These are phyloP conservation scores for Oedothorax gibbosus DNA, from an alignment of 1,140 invertebrate genomes.

Conservation along the genomic window DNA sequence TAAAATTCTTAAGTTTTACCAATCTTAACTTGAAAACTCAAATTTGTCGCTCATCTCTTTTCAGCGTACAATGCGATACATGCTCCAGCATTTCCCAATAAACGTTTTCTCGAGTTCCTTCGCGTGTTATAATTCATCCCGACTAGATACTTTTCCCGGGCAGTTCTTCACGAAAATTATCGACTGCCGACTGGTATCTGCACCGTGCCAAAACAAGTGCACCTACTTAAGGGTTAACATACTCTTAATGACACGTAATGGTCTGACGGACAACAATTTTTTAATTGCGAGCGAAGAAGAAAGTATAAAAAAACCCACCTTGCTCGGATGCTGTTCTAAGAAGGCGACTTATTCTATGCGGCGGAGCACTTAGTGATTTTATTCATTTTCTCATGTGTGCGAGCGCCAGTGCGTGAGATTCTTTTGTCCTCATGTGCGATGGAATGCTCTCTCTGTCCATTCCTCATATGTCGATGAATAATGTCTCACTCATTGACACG, in stretches of 20 bases:
- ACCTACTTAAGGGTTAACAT: conserved; percentile 47
- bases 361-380: conserved; percentile 27
- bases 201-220: conserved; percentile 17
- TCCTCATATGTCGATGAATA: too few relatives aligned
- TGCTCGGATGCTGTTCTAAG: neutral
- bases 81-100: too few relatives aligned
- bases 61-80: too few relatives aligned
- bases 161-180: neutral
- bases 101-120: too few relatives aligned
- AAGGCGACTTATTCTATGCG: neutral
- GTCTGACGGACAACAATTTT: conserved; percentile 49
- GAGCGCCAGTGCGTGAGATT: conserved; percentile 27
- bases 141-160: too few relatives aligned
- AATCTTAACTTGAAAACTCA: too few relatives aligned
- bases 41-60: too few relatives aligned
- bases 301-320: neutral
- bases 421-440: conserved; percentile 13
- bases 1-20: too few relatives aligned
- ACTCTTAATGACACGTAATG: conserved; percentile 53
- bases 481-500: too few relatives aligned
- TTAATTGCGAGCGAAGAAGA: conserved; percentile 31
- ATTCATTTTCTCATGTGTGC: conserved; percentile 30
- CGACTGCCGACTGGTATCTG: neutral
- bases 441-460: neutral
- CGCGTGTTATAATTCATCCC: too few relatives aligned